Evolutionary conservation across 2,113 vertebrate genomes (phyloP), one percentile per base, ranked within the genome.

Genomic region (Ictalurus punctatus): DNA sequence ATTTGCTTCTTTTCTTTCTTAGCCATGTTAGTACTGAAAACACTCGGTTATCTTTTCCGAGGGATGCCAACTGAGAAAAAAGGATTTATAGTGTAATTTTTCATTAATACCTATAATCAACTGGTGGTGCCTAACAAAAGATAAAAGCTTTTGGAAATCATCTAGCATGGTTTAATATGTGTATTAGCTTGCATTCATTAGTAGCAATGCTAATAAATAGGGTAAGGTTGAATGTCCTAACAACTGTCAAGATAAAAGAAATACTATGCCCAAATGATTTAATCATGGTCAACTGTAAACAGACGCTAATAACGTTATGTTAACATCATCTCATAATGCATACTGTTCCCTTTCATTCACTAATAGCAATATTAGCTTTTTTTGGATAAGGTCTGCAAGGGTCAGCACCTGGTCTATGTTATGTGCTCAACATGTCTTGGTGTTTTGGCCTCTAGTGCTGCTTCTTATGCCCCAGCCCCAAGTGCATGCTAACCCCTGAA

Each of bases 351-450:
- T 82, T 82, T 82, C 1, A 82, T 12, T 82, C n/a, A 12, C 4
- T 56, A 54, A 27, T 63, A 86, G 4, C 37, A 48, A 7, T 40
- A 16, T 59, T 61, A 63, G 34, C 23, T 2, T 30, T 17, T 54
- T 76, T n/a, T n/a, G 27, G 12, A n/a, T 27, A 3, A 81, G 59
- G 27, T 3, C 17, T n/a, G 25, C 8, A 9, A 44, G 16, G 40
- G 69, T 23, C 54, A 76, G 81, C 56, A 89, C 88, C 82, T 85
- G 48, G 78, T 85, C 81, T 89, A 65, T 83, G 88, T 88, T 79
- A 83, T 79, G 25, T 13, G 81, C 85, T 88, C 48, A 83, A 84
- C 83, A 78, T 84, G 48, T 9, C 37, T 84, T 61, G 21, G 44
- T 58, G 58, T 83, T 76, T 48, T 83, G 37, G 59, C 86, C 63